Evolutionary conservation across 2,113 vertebrate species (phyloP).

Genomic region (Sorex fumeus): DNA sequence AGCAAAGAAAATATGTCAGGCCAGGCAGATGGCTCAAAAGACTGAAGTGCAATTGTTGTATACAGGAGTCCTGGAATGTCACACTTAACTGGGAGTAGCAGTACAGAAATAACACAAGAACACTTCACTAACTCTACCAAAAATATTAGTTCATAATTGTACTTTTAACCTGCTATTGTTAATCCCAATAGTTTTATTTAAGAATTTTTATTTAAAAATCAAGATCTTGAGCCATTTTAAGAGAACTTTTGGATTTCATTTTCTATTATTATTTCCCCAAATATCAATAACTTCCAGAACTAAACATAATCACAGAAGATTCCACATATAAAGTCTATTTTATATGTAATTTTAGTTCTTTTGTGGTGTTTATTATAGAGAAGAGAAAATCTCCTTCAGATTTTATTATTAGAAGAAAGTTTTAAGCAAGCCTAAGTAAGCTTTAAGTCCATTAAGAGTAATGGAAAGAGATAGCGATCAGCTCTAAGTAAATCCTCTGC

Average conservation of each 20-base stretch:
- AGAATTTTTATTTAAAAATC: no score
- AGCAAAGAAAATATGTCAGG: no score
- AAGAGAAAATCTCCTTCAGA: constrained; percentile 49
- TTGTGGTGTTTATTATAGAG: background rate
- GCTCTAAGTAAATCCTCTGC: constrained; percentile 71
- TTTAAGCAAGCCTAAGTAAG: constrained; percentile 59
- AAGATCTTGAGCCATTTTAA: background rate
- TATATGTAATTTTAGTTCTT: constrained; percentile 40
- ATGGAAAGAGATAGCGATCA: constrained; percentile 73
- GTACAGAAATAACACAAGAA: background rate
- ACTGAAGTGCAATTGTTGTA: no score
- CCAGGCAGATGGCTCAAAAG: no score
- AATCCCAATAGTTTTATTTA: no score
- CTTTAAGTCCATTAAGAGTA: constrained; percentile 73
- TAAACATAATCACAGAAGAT: background rate
- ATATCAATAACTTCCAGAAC: background rate
- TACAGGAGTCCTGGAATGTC: no score
- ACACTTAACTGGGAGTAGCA: no score
- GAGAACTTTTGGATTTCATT: background rate
- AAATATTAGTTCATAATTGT: background rate
- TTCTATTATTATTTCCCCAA: background rate
- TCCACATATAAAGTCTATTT: constrained; percentile 3
- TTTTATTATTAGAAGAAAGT: constrained; percentile 61
- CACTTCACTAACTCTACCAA: background rate
- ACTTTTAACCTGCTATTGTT: no score